Evolutionary conservation across 2,888 invertebrate genomes (phyloP), one percentile per base, ranked within the genome.

Genomic region (Drosophila vallismaia): DNA sequence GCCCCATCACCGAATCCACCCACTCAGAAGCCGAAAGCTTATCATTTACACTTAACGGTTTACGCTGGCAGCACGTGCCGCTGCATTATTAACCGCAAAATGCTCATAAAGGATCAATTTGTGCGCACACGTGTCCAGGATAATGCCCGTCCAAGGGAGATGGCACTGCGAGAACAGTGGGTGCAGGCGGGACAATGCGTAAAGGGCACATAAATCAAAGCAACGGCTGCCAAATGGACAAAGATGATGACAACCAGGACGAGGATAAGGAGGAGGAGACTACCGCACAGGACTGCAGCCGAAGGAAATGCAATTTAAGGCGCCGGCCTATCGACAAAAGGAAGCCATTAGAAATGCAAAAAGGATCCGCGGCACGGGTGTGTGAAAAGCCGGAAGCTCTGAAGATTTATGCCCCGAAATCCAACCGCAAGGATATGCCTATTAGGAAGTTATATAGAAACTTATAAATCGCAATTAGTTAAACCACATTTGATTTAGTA

Each of bases 31-130:
- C 38, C 53, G 71, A 14, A 40, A 71, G 86, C 85, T 86, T 86
- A 84, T 84, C 84, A 78, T 84, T 87, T 89, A 88, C 89, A 89
- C 89, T 89, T 88, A 86, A 89, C 76, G 85, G 88, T 84, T 88
- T 44, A 24, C 19, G 44, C 24, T 8, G 44, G 24, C 86, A 84
- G 83, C 89, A 89, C 89, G 89, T 89, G 89, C 75, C 83, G 60
- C 49, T 69, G 80, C 73, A 77, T 83, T 79, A 85, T 86, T 83
- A 86, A 89, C 89, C 88, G 85, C 88, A 88, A 89, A 89, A 86
- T 86, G 78, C 82, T 86, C 81, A 76, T 86, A 85, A 87, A 85
- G 85, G 79, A 85, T 85, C 85, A 87, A 87, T 85, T 85, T 86
- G 86, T 83, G 86, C 71, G 75, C 79, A 87, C 88, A 88, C 88